A percentile compares a stretch with the other conserved stretches of the same genome.
phyloP scores from a whole-genome alignment of 2,113 vertebrate genomes.

The Rana temporaria region DNA sequence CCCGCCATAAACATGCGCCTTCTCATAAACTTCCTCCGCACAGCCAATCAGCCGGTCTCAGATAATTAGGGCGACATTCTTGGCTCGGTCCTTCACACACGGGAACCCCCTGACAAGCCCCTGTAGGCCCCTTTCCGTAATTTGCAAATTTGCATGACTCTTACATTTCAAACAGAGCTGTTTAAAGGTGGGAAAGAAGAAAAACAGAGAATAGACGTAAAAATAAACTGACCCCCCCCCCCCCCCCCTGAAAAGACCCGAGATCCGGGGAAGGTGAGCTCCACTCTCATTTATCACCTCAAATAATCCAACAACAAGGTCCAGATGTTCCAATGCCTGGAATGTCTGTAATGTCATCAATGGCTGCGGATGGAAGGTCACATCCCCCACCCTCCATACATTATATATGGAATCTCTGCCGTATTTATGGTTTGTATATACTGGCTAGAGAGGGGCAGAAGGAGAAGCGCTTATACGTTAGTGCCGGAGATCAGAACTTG shows the following conservation, averaged over 20 bases:
- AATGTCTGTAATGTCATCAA: conserved; percentile 70
- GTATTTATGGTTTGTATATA: background rate
- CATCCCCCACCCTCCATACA: conserved; percentile 43
- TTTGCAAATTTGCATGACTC: conserved; percentile 47
- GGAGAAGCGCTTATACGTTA: too few species aligned
- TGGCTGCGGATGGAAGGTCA: conserved; percentile 63
- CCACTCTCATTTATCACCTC: conserved; percentile 58
- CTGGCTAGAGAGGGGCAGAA: background rate
- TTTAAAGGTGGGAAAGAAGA: conserved; percentile 39
- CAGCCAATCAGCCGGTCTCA: background rate
- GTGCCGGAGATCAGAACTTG: too few species aligned
- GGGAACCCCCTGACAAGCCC: background rate
- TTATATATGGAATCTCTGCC: background rate
- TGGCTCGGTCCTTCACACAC: background rate
- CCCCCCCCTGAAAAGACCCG: conserved; percentile 58
- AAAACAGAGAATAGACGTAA: conserved; percentile 40
- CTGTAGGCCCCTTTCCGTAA: conserved; percentile 7
- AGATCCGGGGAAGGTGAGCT: conserved; percentile 53
- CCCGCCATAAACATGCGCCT: too few species aligned
- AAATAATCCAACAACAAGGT: conserved; percentile 57
- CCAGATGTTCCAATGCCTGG: conserved; percentile 66
- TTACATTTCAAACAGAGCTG: background rate
- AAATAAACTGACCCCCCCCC: conserved; percentile 54
- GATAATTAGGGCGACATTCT: conserved; percentile 39
- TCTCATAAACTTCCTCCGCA: too few species aligned